phyloP scores from a whole-genome alignment of 2,888 invertebrate species.

The Iphiclides podalirius region DNA sequence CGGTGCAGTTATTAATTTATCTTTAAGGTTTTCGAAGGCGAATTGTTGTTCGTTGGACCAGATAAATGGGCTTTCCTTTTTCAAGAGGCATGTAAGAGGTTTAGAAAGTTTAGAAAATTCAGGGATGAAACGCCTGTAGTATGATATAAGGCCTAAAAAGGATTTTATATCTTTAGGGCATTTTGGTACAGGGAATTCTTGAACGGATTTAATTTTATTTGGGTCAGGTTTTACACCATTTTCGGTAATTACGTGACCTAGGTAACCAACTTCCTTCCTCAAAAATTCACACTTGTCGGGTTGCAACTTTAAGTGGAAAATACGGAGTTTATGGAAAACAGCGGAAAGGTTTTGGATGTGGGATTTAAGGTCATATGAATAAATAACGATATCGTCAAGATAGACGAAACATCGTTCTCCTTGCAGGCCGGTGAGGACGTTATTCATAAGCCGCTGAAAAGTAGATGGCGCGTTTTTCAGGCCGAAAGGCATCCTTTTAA shows the following conservation, averaged over 20 bases:
- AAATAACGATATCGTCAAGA: too few relatives aligned
- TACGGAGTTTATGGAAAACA: constrained; percentile 22
- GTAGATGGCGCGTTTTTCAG: neutral
- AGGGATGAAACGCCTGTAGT: constrained; percentile 27
- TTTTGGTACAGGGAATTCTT: constrained; percentile 23
- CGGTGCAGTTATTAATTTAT: neutral
- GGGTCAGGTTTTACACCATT: constrained; percentile 36
- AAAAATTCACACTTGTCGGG: constrained; percentile 37
- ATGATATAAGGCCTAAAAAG: constrained; percentile 44
- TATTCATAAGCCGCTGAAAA: neutral
- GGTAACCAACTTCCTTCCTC: constrained; percentile 23
- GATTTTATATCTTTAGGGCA: neutral
- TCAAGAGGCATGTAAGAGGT: neutral
- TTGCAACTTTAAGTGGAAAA: constrained; percentile 33
- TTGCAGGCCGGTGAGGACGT: neutral
- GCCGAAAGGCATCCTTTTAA: constrained; percentile 2
- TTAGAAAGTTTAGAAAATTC: neutral
- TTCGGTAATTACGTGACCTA: constrained; percentile 35
- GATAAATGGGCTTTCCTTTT: neutral
- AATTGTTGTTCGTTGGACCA: neutral
- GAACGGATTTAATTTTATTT: constrained; percentile 25
- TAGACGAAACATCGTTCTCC: neutral
- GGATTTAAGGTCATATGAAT: too few relatives aligned
- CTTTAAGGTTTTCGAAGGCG: neutral
- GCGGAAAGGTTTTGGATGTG: neutral